Conservation (phyloP, 2,797 vertebrate species). For the Amblyraja radiata region DNA sequence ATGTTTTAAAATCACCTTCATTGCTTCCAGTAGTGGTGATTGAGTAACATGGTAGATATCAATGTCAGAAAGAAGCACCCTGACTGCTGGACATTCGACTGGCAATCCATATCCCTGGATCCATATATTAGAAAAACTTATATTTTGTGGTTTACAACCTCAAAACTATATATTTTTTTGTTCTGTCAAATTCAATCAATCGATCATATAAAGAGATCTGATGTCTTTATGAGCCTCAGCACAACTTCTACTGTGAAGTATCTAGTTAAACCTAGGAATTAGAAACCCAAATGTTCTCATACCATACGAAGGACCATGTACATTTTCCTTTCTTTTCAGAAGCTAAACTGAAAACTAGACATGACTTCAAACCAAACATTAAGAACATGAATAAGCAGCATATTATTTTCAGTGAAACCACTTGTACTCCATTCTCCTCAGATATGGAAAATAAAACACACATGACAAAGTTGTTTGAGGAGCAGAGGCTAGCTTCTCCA, state of each 20-base stretch:
- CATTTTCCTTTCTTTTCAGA: neutral
- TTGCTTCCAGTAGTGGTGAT: neutral
- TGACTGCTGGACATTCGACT: too few species aligned
- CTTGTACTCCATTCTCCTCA: neutral
- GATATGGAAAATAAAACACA: slow-evolving; percentile 8
- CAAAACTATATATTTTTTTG: neutral
- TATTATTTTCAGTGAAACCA: neutral
- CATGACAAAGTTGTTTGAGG: neutral
- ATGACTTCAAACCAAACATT: neutral
- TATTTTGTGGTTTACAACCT: neutral
- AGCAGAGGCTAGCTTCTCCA: neutral
- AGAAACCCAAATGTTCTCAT: neutral
- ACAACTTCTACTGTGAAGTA: neutral
- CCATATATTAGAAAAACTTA: neutral
- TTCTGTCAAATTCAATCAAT: neutral
- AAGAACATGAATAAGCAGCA: neutral
- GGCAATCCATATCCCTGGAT: neutral
- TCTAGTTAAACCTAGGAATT: neutral
- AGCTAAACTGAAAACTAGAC: neutral
- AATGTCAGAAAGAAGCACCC: neutral
- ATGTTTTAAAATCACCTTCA: neutral
- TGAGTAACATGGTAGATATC: neutral
- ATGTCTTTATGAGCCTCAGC: neutral
- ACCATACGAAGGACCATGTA: neutral
- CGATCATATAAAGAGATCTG: neutral